A percentile compares a stretch with the other conserved stretches of the same genome.
Conservation (phyloP, 2,888 invertebrate species). For the Priapulus caudatus region DNA sequence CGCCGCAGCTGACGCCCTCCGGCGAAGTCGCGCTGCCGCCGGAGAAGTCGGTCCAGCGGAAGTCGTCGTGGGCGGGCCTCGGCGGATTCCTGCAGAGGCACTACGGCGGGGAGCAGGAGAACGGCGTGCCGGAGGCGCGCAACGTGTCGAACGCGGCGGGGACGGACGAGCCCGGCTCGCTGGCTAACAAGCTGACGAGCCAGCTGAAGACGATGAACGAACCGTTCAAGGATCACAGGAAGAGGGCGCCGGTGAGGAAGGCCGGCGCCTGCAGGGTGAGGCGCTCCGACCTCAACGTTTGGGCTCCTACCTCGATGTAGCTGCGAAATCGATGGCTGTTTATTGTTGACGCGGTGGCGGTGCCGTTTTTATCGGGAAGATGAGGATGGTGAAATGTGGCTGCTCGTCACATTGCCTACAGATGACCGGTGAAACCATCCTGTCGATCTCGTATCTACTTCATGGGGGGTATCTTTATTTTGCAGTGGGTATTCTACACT, state of each 20-base stretch:
- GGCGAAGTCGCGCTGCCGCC: too few relatives aligned
- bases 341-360: too few relatives aligned
- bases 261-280: not conserved
- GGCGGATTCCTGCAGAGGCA: not conserved
- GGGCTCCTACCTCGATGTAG: not conserved
- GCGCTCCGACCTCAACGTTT: not conserved
- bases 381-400: too few relatives aligned
- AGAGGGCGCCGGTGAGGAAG: not conserved
- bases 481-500: too few relatives aligned
- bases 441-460: too few relatives aligned
- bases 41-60: not conserved
- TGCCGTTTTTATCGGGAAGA: too few relatives aligned
- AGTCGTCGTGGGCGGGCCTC: not conserved
- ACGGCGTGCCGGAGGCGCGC: not conserved
- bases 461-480: too few relatives aligned
- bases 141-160: not conserved
- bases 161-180: not conserved
- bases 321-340: too few relatives aligned
- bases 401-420: too few relatives aligned
- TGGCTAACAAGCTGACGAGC: not conserved
- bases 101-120: too few relatives aligned
- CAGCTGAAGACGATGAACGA: not conserved
- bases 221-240: conserved; percentile 3
- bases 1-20: not conserved
- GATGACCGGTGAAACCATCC: too few relatives aligned